A percentile compares a stretch with the other conserved stretches of the same genome.
phyloP scores from a whole-genome alignment of 2,888 invertebrate species.

The Pheosia gnoma region DNA sequence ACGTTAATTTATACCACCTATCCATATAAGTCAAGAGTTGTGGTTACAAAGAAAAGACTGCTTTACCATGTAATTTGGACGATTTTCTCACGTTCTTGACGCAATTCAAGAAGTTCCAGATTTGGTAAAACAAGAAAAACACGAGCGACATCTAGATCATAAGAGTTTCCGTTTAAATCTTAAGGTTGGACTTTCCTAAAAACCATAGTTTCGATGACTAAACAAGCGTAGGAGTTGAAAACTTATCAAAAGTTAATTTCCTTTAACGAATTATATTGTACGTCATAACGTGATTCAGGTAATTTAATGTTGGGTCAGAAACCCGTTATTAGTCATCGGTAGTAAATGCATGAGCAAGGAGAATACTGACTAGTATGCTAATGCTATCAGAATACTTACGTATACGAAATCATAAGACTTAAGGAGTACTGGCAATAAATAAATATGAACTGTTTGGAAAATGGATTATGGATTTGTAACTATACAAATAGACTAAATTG shows the following conservation, averaged over 20 bases:
- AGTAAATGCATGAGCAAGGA: conserved; percentile 15
- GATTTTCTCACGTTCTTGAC: too few species aligned
- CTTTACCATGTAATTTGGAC: not conserved
- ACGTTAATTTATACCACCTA: not conserved
- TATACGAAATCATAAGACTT: conserved; percentile 9
- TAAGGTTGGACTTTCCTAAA: not conserved
- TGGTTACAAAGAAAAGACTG: not conserved
- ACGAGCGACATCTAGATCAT: not conserved
- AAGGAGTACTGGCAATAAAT: conserved; percentile 25
- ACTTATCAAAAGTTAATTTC: not conserved
- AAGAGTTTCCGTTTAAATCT: not conserved
- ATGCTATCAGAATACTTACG: conserved; percentile 21
- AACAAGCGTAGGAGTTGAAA: conserved; percentile 18
- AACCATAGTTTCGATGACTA: conserved; percentile 16
- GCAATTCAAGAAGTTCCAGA: too few species aligned
- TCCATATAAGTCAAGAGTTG: not conserved
- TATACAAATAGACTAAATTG: too few species aligned
- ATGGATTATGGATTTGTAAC: too few species aligned
- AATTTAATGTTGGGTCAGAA: conserved; percentile 16
- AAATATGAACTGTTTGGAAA: too few species aligned
- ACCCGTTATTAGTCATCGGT: conserved; percentile 24
- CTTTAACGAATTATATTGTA: conserved; percentile 10
- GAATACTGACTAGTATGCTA: conserved; percentile 17
- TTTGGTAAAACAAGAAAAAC: not conserved
- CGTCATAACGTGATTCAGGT: conserved; percentile 29